These are phyloP conservation scores for Schlechtendalia chinensis DNA, from an alignment of 1,140 invertebrate genomes.

Conservation along the genomic window DNA sequence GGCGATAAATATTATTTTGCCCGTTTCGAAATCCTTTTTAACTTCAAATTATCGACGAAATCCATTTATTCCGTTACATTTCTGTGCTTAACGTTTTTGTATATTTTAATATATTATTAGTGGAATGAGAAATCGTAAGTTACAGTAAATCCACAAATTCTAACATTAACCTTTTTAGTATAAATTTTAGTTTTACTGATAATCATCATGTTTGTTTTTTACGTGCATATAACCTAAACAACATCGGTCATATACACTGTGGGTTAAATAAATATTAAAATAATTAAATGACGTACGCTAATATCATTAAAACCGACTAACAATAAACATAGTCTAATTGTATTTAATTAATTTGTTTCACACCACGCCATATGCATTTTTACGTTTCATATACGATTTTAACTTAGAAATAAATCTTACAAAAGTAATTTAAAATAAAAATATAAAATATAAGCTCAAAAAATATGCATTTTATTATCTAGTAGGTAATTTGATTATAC, in stretches of 20 bases:
- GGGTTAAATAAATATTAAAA: constrained; percentile 23
- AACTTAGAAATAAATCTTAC: not conserved
- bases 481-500: not conserved
- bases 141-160: too few species aligned
- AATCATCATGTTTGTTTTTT: constrained; percentile 21
- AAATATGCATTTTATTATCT: too few species aligned
- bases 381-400: constrained; percentile 5
- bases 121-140: not conserved
- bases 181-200: constrained; percentile 29
- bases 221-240: constrained; percentile 1
- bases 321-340: not conserved
- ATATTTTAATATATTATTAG: not conserved
- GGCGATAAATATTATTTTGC: too few species aligned
- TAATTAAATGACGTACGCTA: constrained; percentile 28
- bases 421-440: not conserved
- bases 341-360: not conserved
- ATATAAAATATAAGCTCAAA: too few species aligned
- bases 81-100: not conserved
- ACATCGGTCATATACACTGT: not conserved
- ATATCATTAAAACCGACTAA: constrained; percentile 8
- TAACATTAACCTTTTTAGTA: constrained; percentile 21
- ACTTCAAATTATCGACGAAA: not conserved
- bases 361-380: not conserved
- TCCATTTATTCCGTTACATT: not conserved
- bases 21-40: too few species aligned